Evolutionary conservation across 2,888 invertebrate genomes (phyloP).

Genomic region (Dryobotodes eremita): DNA sequence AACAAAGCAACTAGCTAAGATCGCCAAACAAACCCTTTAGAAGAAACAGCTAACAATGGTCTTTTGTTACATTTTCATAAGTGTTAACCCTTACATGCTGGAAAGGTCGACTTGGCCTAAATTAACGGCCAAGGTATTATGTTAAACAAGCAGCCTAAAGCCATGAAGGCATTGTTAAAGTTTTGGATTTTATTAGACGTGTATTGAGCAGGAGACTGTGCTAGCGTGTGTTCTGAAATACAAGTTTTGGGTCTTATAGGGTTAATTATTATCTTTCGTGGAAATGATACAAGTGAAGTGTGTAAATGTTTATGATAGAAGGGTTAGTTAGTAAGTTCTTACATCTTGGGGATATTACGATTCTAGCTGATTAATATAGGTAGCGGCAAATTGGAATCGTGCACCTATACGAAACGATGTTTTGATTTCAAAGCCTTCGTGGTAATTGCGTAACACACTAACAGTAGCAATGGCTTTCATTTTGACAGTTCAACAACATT

Average conservation of each 20-base stretch:
- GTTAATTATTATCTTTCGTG: constrained; percentile 25
- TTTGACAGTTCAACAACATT: no score
- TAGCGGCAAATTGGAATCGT: no score
- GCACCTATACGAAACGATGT: no score
- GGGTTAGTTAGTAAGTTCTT: no score
- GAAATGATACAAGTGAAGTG: constrained; percentile 33
- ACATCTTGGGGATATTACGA: no score
- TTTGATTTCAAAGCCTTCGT: no score
- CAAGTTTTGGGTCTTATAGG: constrained; percentile 35
- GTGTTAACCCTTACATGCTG: constrained; percentile 66
- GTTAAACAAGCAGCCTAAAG: constrained; percentile 64
- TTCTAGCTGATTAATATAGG: no score
- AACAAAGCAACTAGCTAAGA: constrained; percentile 53
- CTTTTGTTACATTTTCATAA: constrained; percentile 72
- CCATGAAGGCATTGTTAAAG: constrained; percentile 61
- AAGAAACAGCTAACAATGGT: constrained; percentile 67
- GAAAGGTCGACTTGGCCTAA: constrained; percentile 62
- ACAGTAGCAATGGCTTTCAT: no score
- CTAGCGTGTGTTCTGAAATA: constrained; percentile 30
- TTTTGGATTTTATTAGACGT: constrained; percentile 64
- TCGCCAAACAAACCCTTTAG: constrained; percentile 56
- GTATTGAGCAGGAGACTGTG: constrained; percentile 49
- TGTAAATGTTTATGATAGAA: background rate
- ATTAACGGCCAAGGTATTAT: constrained; percentile 67
- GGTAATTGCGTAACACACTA: no score